Evolutionary conservation across 2,113 vertebrate species (phyloP).

Genomic region (Scortum barcoo): DNA sequence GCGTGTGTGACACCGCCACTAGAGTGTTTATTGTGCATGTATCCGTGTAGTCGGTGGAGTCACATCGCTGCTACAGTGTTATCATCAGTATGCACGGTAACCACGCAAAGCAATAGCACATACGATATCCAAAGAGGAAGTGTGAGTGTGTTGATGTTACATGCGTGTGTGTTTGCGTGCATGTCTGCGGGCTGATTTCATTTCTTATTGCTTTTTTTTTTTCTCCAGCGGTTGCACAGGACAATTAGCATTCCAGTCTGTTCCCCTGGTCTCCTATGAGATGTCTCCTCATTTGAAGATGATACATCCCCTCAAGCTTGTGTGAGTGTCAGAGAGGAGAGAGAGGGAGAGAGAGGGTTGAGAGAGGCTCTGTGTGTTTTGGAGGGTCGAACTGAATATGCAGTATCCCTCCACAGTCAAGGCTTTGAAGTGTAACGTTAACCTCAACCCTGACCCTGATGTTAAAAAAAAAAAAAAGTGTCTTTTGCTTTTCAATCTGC

Average conservation of each 20-base stretch:
- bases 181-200: conserved; percentile 57
- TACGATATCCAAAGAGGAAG: conserved; percentile 14
- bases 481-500: conserved; percentile 27
- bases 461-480: conserved; percentile 15
- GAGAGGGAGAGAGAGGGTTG: background rate
- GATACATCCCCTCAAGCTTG: conserved; percentile 68
- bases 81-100: conserved; percentile 17
- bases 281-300: conserved; percentile 73
- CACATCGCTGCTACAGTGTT: conserved; percentile 3
- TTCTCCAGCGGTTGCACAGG: conserved; percentile 50
- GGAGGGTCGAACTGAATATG: conserved; percentile 64
- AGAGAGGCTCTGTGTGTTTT: conserved; percentile 11
- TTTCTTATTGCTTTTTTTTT: conserved; percentile 59
- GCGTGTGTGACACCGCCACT: background rate
- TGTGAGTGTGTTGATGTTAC: background rate
- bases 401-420: conserved; percentile 33
- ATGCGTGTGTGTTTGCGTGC: background rate
- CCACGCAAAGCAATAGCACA: conserved; percentile 32
- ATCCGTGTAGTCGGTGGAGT: conserved; percentile 7
- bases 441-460: conserved; percentile 54
- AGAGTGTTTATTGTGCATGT: conserved; percentile 18
- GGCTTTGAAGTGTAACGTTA: conserved; percentile 54
- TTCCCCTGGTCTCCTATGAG: conserved; percentile 58
- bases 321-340: conserved; percentile 25
- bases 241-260: conserved; percentile 69